Evolutionary conservation across 2,113 vertebrate species (phyloP).

Genomic region (Psophia crepitans): DNA sequence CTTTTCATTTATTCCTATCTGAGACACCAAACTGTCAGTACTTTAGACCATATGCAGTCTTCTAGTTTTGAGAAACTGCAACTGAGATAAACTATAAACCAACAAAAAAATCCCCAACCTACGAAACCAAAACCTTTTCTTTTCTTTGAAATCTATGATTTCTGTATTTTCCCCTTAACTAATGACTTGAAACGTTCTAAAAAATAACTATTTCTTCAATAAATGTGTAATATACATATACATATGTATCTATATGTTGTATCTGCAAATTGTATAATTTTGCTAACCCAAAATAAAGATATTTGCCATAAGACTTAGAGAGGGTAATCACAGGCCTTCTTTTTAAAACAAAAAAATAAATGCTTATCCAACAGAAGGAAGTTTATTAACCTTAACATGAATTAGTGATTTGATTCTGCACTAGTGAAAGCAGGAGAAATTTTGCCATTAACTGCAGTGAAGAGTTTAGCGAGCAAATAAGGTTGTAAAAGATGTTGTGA

Average conservation of each 20-base stretch:
- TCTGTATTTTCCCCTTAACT: too few relatives aligned
- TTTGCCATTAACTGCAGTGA: not conserved
- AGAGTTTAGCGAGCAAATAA: not conserved
- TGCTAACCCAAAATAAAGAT: not conserved
- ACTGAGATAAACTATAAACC: not conserved
- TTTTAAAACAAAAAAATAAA: too few relatives aligned
- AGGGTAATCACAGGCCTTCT: not conserved
- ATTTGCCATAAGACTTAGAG: not conserved
- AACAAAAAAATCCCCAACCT: too few relatives aligned
- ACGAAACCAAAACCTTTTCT: too few relatives aligned
- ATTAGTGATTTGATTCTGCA: not conserved
- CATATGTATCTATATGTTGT: not conserved
- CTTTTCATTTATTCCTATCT: not conserved
- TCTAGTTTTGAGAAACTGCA: not conserved
- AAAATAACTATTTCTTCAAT: not conserved
- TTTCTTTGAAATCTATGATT: not conserved
- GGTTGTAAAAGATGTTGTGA: not conserved
- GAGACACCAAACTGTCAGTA: not conserved
- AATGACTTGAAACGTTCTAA: not conserved
- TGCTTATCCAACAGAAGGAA: not conserved
- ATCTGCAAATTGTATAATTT: not conserved
- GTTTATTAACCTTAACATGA: not conserved
- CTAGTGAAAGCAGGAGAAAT: not conserved
- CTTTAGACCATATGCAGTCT: not conserved
- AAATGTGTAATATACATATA: not conserved